Evolutionary conservation across 2,113 vertebrate genomes (phyloP).

Genomic region (Dromas ardeola): DNA sequence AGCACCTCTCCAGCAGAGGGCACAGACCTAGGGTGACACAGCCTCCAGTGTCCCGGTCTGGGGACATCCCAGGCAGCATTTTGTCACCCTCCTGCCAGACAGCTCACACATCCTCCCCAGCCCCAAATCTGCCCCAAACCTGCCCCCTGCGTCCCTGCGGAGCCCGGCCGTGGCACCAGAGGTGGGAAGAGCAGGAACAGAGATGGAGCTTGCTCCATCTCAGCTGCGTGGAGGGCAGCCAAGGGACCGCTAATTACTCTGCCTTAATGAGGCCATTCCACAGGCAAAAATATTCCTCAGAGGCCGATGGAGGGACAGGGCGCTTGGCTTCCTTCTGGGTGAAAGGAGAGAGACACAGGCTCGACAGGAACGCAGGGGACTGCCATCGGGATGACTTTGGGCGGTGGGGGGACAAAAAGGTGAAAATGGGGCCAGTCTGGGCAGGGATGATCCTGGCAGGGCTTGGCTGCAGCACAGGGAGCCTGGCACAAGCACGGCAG

Average conservation of each 20-base stretch:
- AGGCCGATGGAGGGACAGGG: background rate
- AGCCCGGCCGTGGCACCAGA: background rate
- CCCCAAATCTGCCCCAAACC: background rate
- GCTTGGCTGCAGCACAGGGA: rapidly evolving
- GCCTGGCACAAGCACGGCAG: rapidly evolving
- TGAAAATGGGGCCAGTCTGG: background rate
- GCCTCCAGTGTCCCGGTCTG: background rate
- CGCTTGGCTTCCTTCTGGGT: background rate
- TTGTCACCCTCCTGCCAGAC: background rate
- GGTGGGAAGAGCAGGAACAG: background rate
- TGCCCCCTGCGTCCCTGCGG: background rate
- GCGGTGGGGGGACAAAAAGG: background rate
- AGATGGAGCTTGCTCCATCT: background rate
- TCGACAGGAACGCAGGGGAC: rapidly evolving
- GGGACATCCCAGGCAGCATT: background rate
- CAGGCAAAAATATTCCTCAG: background rate
- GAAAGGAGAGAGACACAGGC: conserved; percentile 19
- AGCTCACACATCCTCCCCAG: rapidly evolving
- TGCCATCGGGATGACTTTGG: background rate
- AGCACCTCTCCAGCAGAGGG: background rate
- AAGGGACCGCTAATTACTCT: conserved; percentile 45
- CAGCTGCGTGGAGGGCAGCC: conserved; percentile 36
- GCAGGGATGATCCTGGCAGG: background rate
- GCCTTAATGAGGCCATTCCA: conserved; percentile 55
- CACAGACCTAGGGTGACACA: background rate